phyloP scores from a whole-genome alignment of 1,140 invertebrate species.

The Eufriesea mexicana region DNA sequence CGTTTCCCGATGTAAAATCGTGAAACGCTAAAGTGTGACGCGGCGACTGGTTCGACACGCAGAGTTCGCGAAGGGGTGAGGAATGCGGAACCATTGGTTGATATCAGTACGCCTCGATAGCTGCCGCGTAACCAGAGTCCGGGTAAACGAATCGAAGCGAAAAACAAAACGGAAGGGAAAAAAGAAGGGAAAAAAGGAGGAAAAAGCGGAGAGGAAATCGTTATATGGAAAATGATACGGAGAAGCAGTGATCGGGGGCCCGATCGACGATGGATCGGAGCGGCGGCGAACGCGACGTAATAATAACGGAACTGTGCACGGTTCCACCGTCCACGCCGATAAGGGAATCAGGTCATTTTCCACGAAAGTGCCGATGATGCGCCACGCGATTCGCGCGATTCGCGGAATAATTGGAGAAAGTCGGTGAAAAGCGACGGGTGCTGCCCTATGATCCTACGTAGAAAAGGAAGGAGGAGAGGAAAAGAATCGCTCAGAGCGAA shows the following conservation, averaged over 20 bases:
- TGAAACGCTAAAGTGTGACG: not conserved
- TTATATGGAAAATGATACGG: no score
- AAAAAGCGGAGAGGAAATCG: no score
- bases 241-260: no score
- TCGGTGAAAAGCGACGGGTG: not conserved
- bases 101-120: constrained; percentile 2
- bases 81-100: constrained; percentile 35
- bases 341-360: constrained; percentile 3
- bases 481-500: not conserved
- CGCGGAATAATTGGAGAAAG: constrained; percentile 40
- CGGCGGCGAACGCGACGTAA: no score
- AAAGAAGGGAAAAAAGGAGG: no score
- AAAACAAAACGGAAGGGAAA: no score
- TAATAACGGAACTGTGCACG: not conserved
- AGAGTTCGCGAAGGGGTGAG: not conserved
- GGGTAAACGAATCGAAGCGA: not conserved
- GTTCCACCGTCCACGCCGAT: not conserved
- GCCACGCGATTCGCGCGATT: not conserved
- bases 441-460: constrained; percentile 21
- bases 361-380: not conserved
- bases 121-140: not conserved
- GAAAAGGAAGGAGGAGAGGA: not conserved
- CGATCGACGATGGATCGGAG: no score
- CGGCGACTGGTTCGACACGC: not conserved
- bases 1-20: not conserved